These are phyloP conservation scores for Clarias laeviceps DNA, from an alignment of 2,797 vertebrate species.

Conservation along the genomic window DNA sequence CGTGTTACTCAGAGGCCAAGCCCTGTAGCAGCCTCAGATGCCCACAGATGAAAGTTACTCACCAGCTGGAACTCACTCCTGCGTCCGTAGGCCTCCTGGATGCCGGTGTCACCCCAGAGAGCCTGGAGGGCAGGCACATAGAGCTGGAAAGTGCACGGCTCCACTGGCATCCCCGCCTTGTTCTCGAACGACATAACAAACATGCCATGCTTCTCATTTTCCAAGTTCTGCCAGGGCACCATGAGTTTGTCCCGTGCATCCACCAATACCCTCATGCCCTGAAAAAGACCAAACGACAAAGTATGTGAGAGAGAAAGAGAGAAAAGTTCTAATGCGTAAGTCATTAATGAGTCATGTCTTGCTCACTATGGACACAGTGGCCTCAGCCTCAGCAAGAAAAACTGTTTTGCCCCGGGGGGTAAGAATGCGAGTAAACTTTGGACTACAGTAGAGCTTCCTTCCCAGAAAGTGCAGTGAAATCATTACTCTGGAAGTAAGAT, in stretches of 20 bases:
- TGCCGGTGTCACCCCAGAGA: constrained; percentile 87
- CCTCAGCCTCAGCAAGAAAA: constrained; percentile 6
- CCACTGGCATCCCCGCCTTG: constrained; percentile 85
- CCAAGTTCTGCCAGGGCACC: constrained; percentile 89
- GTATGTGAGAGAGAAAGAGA: constrained; percentile 6
- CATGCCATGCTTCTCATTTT: constrained; percentile 96
- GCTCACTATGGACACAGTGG: constrained; percentile 25
- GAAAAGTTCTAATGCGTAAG: constrained; percentile 3
- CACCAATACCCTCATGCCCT: constrained; percentile 93
- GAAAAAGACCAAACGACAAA: constrained; percentile 48
- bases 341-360: constrained; percentile 41
- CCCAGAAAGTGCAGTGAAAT: constrained; percentile 28
- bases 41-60: constrained; percentile 66
- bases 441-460: constrained; percentile 7
- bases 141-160: constrained; percentile 91
- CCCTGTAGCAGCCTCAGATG: not conserved
- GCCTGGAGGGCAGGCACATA: constrained; percentile 86
- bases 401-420: not conserved
- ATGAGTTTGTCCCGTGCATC: constrained; percentile 94
- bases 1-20: not conserved
- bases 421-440: constrained; percentile 14
- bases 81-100: constrained; percentile 87
- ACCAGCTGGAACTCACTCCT: constrained; percentile 96
- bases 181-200: constrained; percentile 96
- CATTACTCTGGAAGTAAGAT: constrained; percentile 23